Conservation (phyloP, 2,888 invertebrate genomes). For the Diarsia rubi region DNA sequence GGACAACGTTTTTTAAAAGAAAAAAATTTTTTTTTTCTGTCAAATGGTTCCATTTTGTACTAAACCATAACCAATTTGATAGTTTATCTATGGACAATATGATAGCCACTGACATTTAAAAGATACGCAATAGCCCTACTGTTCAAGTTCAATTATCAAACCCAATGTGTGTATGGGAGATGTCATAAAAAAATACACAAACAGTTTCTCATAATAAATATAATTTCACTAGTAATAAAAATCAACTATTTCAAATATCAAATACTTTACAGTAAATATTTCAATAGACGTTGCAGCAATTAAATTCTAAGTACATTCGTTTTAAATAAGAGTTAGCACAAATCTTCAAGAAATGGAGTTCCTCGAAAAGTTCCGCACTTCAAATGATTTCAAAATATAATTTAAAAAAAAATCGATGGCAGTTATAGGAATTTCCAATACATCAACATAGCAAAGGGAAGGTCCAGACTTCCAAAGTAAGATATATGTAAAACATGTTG, state of each 20-base stretch:
- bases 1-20: too few species aligned
- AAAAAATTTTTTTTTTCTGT: too few species aligned
- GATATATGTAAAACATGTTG: slow-evolving; percentile 25
- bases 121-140: too few species aligned
- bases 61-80: too few species aligned
- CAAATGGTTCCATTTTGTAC: too few species aligned
- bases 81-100: too few species aligned
- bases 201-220: slow-evolving; percentile 85
- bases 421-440: slow-evolving; percentile 42
- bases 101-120: too few species aligned
- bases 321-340: slow-evolving; percentile 58
- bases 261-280: slow-evolving; percentile 63
- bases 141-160: too few species aligned
- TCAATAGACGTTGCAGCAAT: slow-evolving; percentile 70
- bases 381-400: slow-evolving; percentile 54
- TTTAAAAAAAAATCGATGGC: slow-evolving; percentile 70
- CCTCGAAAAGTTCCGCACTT: slow-evolving; percentile 53
- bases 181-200: slow-evolving; percentile 70
- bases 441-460: too few species aligned
- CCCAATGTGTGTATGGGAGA: neutral
- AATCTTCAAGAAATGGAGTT: slow-evolving; percentile 77
- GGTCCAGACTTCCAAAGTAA: slow-evolving; percentile 8
- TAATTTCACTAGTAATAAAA: slow-evolving; percentile 82
- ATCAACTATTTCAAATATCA: neutral
- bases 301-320: slow-evolving; percentile 64